Evolutionary conservation across 2,888 invertebrate species (phyloP).

Genomic region (Limnephilus rhombicus): DNA sequence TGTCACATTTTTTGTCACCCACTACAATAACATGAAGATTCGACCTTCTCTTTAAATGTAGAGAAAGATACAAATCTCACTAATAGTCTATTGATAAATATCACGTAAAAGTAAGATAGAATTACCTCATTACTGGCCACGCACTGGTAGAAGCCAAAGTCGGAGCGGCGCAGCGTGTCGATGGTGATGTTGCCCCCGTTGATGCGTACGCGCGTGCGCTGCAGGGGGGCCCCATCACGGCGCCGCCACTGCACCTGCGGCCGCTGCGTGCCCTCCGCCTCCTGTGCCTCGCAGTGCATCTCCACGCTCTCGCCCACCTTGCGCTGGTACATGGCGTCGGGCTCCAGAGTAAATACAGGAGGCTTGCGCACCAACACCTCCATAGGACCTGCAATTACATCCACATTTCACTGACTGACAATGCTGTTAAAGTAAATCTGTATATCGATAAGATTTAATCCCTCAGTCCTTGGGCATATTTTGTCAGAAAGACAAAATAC

Average conservation of each 20-base stretch:
- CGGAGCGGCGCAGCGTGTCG: slow-evolving; percentile 89
- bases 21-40: no score
- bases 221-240: slow-evolving; percentile 88
- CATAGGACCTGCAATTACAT: slow-evolving; percentile 76
- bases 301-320: slow-evolving; percentile 94
- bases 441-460: no score
- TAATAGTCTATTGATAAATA: no score
- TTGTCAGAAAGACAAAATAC: no score
- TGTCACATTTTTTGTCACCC: no score
- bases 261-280: slow-evolving; percentile 94
- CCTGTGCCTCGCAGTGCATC: slow-evolving; percentile 96
- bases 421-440: neutral
- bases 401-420: neutral
- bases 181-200: slow-evolving; percentile 95
- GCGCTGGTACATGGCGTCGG: slow-evolving; percentile 93
- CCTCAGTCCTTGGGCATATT: no score
- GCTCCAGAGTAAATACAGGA: slow-evolving; percentile 93
- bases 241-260: slow-evolving; percentile 95
- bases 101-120: neutral
- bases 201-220: slow-evolving; percentile 87
- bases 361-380: slow-evolving; percentile 95
- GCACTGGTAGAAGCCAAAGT: slow-evolving; percentile 97
- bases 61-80: no score
- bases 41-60: no score
- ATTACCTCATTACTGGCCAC: slow-evolving; percentile 92